Percentiles rank a stretch among this genome's conserved stretches.
These are phyloP conservation scores for Podarcis muralis DNA, from an alignment of 2,113 vertebrate species.

Conservation along the genomic window DNA sequence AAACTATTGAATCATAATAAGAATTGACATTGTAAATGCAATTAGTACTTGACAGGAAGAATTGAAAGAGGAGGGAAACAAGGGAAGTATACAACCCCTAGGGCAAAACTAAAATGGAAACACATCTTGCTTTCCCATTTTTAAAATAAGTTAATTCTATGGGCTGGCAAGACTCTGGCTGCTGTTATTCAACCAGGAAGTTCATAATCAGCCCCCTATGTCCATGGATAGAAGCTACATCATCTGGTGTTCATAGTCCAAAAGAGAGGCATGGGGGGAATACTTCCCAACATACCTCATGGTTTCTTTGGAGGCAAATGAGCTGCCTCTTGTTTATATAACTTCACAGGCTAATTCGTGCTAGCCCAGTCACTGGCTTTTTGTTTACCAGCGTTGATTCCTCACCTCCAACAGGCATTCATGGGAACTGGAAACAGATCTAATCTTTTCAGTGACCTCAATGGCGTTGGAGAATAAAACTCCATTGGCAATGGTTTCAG, in stretches of 20 bases:
- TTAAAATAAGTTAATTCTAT: not conserved
- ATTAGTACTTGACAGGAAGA: not conserved
- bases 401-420: not conserved
- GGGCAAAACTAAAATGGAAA: not conserved
- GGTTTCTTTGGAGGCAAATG: not conserved
- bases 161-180: not conserved
- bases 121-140: not conserved
- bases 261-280: not conserved
- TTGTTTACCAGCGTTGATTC: not conserved
- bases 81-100: not conserved
- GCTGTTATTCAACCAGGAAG: no score
- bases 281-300: not conserved
- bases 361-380: not conserved
- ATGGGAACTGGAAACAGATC: not conserved
- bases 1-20: not conserved
- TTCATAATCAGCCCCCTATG: no score
- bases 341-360: no score
- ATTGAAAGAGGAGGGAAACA: not conserved
- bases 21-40: not conserved
- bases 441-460: not conserved
- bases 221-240: not conserved
- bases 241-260: not conserved
- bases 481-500: not conserved
- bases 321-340: not conserved
- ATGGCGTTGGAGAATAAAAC: not conserved